phyloP scores from a whole-genome alignment of 2,888 invertebrate species.

The Dasypogon diadema region DNA sequence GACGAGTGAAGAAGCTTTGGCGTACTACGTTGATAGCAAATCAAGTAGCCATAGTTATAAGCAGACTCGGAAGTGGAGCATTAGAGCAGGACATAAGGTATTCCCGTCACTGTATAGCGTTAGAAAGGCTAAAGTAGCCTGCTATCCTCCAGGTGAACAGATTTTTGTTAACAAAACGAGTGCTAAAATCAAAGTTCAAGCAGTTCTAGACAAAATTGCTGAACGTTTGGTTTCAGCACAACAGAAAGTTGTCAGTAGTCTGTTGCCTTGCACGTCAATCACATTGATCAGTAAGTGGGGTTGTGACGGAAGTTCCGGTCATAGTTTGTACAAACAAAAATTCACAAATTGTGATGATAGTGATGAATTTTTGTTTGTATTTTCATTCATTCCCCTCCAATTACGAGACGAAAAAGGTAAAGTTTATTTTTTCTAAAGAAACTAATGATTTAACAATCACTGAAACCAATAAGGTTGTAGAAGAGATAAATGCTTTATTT shows the following conservation, averaged over 20 bases:
- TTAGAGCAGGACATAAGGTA: slow-evolving; percentile 1
- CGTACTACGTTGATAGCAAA: background rate
- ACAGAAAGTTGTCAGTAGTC: background rate
- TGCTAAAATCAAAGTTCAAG: background rate
- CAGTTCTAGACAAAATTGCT: background rate
- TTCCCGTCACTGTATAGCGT: slow-evolving; percentile 2
- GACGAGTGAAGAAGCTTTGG: background rate
- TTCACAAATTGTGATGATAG: background rate
- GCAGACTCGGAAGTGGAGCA: slow-evolving; percentile 4
- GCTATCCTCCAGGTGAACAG: background rate
- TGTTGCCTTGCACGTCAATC: background rate
- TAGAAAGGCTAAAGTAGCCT: slow-evolving; percentile 1
- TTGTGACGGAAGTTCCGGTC: slow-evolving; percentile 34
- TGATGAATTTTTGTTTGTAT: slow-evolving; percentile 39
- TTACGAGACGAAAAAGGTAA: background rate
- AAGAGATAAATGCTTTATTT: background rate
- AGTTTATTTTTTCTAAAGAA: background rate
- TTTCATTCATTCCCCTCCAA: slow-evolving; percentile 22
- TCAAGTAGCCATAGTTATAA: background rate
- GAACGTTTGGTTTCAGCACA: background rate
- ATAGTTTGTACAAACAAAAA: slow-evolving; percentile 27
- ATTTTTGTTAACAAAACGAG: background rate
- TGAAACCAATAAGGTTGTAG: background rate
- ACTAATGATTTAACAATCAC: background rate
- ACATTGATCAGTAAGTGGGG: slow-evolving; percentile 9